Conservation (phyloP, 2,888 invertebrate species). For the Tetropium fuscum region DNA sequence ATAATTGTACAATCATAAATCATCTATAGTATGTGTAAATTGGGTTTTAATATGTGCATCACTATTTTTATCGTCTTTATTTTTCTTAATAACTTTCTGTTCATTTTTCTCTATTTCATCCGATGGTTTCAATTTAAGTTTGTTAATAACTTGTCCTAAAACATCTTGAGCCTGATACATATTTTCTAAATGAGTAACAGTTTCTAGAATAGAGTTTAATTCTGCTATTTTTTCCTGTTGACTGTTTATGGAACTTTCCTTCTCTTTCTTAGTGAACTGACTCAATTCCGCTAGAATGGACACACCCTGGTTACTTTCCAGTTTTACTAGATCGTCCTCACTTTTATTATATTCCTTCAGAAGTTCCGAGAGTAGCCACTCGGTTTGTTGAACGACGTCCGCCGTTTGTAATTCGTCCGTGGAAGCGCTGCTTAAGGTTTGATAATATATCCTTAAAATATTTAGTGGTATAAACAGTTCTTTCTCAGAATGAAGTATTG, state of each 20-base stretch:
- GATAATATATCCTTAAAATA: conserved; percentile 62
- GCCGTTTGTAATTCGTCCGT: conserved; percentile 51
- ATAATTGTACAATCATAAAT: conserved; percentile 47
- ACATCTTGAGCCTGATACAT: conserved; percentile 36
- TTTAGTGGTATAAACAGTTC: conserved; percentile 61
- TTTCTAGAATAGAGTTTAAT: conserved; percentile 48
- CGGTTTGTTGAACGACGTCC: conserved; percentile 58
- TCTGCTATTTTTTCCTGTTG: conserved; percentile 41
- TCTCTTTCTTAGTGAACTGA: conserved; percentile 32
- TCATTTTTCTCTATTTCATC: conserved; percentile 47
- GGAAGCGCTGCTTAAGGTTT: conserved; percentile 57
- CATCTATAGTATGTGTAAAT: conserved; percentile 44
- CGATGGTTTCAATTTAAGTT: conserved; percentile 35
- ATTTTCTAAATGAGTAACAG: conserved; percentile 44
- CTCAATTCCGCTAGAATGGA: conserved; percentile 48
- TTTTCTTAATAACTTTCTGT: conserved; percentile 31
- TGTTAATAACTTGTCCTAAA: conserved; percentile 38
- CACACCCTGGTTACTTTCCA: conserved; percentile 40
- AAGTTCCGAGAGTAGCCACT: conserved; percentile 61
- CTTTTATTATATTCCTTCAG: conserved; percentile 57
- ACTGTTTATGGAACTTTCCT: conserved; percentile 13
- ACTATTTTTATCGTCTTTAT: conserved; percentile 28
- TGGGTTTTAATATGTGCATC: conserved; percentile 41
- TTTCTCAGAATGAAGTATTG: conserved; percentile 58
- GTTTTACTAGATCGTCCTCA: conserved; percentile 56